Evolutionary conservation across 2,888 invertebrate genomes (phyloP).

Genomic region (Clusia tigrina): DNA sequence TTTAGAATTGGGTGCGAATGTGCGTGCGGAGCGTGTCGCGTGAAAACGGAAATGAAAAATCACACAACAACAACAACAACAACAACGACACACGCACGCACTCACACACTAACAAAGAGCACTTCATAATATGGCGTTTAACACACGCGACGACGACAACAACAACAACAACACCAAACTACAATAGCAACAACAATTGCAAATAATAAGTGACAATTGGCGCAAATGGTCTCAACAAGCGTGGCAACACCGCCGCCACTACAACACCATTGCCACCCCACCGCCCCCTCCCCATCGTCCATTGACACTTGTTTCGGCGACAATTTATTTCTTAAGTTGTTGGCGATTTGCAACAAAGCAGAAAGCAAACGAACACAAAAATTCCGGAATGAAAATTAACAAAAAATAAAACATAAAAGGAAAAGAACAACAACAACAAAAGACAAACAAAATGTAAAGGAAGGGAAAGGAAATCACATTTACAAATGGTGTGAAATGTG

Average conservation of each 20-base stretch:
- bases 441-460: background rate
- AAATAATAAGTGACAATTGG: constrained; percentile 17
- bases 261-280: too few relatives aligned
- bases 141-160: constrained; percentile 8
- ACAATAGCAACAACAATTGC: constrained; percentile 9
- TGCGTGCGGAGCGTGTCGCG: background rate
- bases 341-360: background rate
- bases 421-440: constrained; percentile 3
- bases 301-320: background rate
- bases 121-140: constrained; percentile 29
- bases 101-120: too few relatives aligned
- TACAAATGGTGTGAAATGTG: background rate
- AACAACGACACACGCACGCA: too few relatives aligned
- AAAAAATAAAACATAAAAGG: background rate
- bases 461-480: background rate
- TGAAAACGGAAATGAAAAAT: constrained; percentile 22
- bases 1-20: constrained; percentile 5
- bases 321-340: constrained; percentile 1
- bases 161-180: background rate
- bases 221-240: constrained; percentile 11
- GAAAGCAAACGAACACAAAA: background rate
- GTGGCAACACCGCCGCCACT: background rate
- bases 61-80: constrained; percentile 22
- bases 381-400: background rate
- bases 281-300: too few relatives aligned